These are phyloP conservation scores for Sylvicola fuscatus DNA, from an alignment of 2,888 invertebrate species.

Conservation along the genomic window DNA sequence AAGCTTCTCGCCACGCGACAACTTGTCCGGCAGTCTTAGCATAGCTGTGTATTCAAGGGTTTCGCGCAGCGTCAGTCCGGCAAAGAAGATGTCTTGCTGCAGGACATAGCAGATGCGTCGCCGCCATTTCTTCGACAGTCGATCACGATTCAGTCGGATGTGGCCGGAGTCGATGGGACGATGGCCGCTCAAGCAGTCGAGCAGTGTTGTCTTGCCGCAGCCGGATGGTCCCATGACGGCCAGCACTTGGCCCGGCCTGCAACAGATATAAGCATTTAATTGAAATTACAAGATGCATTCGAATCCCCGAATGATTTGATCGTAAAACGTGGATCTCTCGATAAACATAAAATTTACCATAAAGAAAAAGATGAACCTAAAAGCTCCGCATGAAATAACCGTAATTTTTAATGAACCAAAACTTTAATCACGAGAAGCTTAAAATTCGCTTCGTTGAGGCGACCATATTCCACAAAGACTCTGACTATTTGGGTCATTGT, in stretches of 20 bases:
- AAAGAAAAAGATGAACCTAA: too few relatives aligned
- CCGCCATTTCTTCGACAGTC: slow-evolving; percentile 45
- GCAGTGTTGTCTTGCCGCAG: slow-evolving; percentile 55
- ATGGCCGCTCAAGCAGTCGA: slow-evolving; percentile 55
- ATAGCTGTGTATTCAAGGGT: slow-evolving; percentile 43
- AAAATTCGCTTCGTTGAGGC: too few relatives aligned
- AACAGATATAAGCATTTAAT: neutral
- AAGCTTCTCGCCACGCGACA: slow-evolving; percentile 49
- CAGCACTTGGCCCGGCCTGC: slow-evolving; percentile 50
- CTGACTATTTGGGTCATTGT: too few relatives aligned
- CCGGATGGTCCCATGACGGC: slow-evolving; percentile 71
- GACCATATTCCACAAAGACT: too few relatives aligned
- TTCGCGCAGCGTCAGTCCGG: slow-evolving; percentile 54
- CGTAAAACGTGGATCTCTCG: too few relatives aligned
- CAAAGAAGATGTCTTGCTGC: slow-evolving; percentile 65
- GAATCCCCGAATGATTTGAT: too few relatives aligned
- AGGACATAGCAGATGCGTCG: slow-evolving; percentile 61
- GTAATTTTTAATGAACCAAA: too few relatives aligned
- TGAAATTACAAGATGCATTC: too few relatives aligned
- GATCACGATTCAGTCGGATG: slow-evolving; percentile 40
- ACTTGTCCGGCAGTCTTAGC: slow-evolving; percentile 44
- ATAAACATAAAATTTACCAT: too few relatives aligned
- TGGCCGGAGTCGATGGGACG: slow-evolving; percentile 41
- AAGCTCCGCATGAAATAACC: too few relatives aligned
- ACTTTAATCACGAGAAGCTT: too few relatives aligned